Conservation (phyloP, 2,797 vertebrate species). For the Macropus fuliginosus region DNA sequence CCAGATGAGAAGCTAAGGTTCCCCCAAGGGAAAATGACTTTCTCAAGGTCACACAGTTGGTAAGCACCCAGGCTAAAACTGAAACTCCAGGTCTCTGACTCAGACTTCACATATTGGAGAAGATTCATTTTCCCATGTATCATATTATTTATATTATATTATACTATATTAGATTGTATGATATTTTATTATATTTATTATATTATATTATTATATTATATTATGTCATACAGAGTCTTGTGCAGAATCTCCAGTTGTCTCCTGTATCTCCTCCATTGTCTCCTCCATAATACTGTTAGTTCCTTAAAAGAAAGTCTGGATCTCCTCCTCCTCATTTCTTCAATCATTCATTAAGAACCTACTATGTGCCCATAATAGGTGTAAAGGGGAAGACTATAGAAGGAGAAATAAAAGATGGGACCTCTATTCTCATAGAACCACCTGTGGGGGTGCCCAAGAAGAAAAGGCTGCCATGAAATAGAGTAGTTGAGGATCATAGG, state of each 20-base stretch:
- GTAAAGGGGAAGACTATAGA: not conserved
- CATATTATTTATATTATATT: not conserved
- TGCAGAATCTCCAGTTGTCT: not conserved
- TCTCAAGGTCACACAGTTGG: not conserved
- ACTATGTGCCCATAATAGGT: not conserved
- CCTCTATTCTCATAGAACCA: not conserved
- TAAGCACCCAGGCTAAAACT: not conserved
- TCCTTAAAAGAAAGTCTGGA: not conserved
- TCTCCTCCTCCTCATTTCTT: not conserved
- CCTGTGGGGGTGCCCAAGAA: not conserved
- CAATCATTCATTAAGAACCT: not conserved
- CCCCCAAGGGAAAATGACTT: not conserved
- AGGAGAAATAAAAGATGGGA: not conserved
- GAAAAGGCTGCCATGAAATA: not conserved
- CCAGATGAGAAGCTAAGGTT: not conserved
- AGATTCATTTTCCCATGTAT: not conserved
- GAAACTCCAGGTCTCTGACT: not conserved
- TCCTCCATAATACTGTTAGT: not conserved
- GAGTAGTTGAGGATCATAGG: not conserved
- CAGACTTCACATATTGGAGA: not conserved
- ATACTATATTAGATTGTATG: too few species aligned
- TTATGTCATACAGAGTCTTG: not conserved
- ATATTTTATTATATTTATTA: too few species aligned
- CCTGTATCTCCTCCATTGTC: too few species aligned
- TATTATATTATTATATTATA: too few species aligned